A percentile compares a stretch with the other conserved stretches of the same genome.
Conservation (phyloP, 2,113 vertebrate genomes). For the Phaethornis superciliosus region DNA sequence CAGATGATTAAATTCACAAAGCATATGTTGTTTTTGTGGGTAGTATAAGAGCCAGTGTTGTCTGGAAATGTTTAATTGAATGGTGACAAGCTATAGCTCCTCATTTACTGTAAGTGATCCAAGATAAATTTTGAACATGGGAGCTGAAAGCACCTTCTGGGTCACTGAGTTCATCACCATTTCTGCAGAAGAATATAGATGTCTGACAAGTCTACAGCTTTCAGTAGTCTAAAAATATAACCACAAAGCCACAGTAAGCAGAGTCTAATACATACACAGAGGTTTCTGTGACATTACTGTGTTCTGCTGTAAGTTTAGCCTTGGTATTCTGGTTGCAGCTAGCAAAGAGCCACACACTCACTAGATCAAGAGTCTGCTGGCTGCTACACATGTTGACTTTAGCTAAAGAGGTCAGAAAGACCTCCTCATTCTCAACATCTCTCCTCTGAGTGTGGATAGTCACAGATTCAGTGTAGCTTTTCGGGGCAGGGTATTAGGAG, state of each 20-base stretch:
- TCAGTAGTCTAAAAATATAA: not conserved
- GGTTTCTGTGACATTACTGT: not conserved
- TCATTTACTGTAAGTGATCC: not conserved
- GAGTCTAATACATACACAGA: not conserved
- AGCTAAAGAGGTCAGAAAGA: not conserved
- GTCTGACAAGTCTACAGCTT: not conserved
- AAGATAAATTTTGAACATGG: not conserved
- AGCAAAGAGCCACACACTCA: not conserved
- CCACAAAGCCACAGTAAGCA: not conserved
- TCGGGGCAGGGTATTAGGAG: not conserved
- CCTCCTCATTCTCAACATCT: not conserved
- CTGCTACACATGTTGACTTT: not conserved
- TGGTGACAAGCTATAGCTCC: not conserved
- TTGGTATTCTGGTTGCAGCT: not conserved
- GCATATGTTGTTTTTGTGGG: not conserved
- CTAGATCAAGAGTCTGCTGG: not conserved
- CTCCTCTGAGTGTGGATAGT: not conserved
- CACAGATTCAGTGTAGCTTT: not conserved
- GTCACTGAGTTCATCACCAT: not conserved
- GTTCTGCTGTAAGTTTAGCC: not conserved
- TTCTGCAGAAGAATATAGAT: not conserved
- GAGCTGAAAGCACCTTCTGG: not conserved
- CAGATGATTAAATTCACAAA: not conserved
- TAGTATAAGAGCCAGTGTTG: not conserved
- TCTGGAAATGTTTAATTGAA: not conserved